Evolutionary conservation across 2,113 vertebrate genomes (phyloP), one percentile per base, ranked within the genome.

Genomic region (Pseudois nayaur): DNA sequence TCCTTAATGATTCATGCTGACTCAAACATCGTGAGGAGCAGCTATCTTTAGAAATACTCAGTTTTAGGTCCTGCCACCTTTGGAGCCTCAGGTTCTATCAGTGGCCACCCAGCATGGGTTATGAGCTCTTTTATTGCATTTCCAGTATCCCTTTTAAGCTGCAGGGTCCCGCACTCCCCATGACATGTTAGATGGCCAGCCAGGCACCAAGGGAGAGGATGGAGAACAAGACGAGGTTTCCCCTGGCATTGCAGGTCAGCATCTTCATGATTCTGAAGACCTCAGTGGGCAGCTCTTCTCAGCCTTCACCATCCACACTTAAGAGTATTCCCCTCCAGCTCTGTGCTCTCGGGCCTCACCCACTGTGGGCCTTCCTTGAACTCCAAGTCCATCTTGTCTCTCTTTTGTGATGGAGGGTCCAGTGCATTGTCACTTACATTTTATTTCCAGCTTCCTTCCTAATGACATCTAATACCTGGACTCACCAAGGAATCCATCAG

Each of bases 351-450:
- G 14, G 21, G 29, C 85, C 76, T 3, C 2, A 2, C 16, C 33
- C 3, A 4, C 27, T 1, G 0, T 33, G 55, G n/a, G 0, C 17
- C 50, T n/a, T 31, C 40, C n/a, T 45, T n/a, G 43, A 74, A 64
- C 57, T 11, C 43, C 4, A 36, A n/a, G 13, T 79, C 40, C 40
- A 33, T 62, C 45, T 45, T n/a, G 43, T 94, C 87, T 91, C 59
- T 90, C 33, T 71, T 88, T 50, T 50, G 16, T 55, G 31, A 62
- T 16, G 15, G 36, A 83, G 76, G 54, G 11, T 81, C 64, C 29
- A 50, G 74, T 25, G 0, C 84, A 13, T 3, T 33, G 21, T 67
- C 25, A 0, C 16, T 79, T 43, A 4, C 21, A 7, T 36, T 54
- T 85, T 89, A 54, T 43, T 62, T 54, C 45, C 54, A 43, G 43